phyloP scores from a whole-genome alignment of 2,113 vertebrate species.

The Oncorhynchus keta region DNA sequence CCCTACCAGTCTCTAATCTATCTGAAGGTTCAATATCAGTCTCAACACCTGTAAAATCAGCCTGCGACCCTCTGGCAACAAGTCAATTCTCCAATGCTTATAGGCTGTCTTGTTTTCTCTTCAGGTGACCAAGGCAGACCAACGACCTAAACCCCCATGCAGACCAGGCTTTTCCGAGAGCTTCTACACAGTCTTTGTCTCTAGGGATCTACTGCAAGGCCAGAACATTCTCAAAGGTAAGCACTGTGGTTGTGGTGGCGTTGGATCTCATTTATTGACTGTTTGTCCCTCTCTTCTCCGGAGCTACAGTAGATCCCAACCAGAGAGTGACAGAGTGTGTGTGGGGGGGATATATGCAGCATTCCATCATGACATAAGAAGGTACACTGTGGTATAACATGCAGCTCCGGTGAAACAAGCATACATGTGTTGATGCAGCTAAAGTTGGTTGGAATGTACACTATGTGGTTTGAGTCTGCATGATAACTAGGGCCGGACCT shows the following conservation, averaged over 20 bases:
- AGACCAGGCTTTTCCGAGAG: slow-evolving; percentile 78
- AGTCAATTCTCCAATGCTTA: slow-evolving; percentile 59
- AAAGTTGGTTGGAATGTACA: too few species aligned
- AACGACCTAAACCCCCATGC: slow-evolving; percentile 63
- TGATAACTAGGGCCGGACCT: too few species aligned
- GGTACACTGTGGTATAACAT: slow-evolving; percentile 2
- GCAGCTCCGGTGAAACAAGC: background rate
- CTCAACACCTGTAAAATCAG: slow-evolving; percentile 44
- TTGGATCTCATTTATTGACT: slow-evolving; percentile 47
- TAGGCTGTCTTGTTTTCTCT: slow-evolving; percentile 46
- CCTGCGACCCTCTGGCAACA: slow-evolving; percentile 39
- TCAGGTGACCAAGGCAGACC: slow-evolving; percentile 71
- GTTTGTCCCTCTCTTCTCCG: slow-evolving; percentile 13
- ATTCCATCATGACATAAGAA: slow-evolving; percentile 38
- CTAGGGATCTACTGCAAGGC: slow-evolving; percentile 70
- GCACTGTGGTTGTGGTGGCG: slow-evolving; percentile 45
- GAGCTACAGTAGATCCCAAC: slow-evolving; percentile 20
- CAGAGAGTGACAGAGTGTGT: slow-evolving; percentile 21
- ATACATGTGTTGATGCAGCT: too few species aligned
- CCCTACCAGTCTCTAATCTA: too few species aligned
- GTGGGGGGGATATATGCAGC: background rate
- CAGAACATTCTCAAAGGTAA: slow-evolving; percentile 78
- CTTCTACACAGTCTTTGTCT: slow-evolving; percentile 80
- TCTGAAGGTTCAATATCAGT: slow-evolving; percentile 27
- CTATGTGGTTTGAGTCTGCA: too few species aligned